These are phyloP conservation scores for Drosophila neutralis DNA, from an alignment of 2,888 invertebrate species.

Conservation along the genomic window DNA sequence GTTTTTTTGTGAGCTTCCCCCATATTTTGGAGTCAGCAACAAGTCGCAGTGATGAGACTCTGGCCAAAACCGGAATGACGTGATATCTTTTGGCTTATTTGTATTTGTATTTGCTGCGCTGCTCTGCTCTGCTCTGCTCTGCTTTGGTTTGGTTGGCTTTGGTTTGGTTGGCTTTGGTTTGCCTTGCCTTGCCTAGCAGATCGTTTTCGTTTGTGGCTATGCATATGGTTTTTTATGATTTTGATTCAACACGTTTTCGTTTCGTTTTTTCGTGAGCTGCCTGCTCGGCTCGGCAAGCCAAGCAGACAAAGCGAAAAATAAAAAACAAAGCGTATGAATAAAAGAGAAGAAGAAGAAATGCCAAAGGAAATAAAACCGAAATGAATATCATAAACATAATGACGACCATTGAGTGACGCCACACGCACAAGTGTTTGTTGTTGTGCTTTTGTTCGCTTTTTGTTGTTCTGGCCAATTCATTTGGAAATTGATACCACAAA, in stretches of 20 bases:
- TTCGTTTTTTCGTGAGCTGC: too few species aligned
- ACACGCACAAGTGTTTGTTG: constrained; percentile 25
- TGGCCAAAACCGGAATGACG: constrained; percentile 74
- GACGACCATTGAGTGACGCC: constrained; percentile 41
- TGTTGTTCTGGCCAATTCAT: constrained; percentile 29
- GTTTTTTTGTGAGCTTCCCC: constrained; percentile 71
- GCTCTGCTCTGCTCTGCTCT: constrained; percentile 7
- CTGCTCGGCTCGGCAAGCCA: constrained; percentile 27
- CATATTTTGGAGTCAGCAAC: constrained; percentile 56
- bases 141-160: not conserved
- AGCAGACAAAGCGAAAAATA: constrained; percentile 20
- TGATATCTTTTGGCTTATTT: constrained; percentile 55
- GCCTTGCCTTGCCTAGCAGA: constrained; percentile 33
- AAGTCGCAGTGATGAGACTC: constrained; percentile 42
- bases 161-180: not conserved
- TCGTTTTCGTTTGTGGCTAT: constrained; percentile 28
- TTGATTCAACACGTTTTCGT: constrained; percentile 12
- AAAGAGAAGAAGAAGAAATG: constrained; percentile 10
- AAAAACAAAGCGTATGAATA: constrained; percentile 12
- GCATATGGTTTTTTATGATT: constrained; percentile 38
- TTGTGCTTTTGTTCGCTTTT: constrained; percentile 6
- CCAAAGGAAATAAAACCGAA: constrained; percentile 45
- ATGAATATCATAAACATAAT: constrained; percentile 43
- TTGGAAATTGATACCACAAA: constrained; percentile 38
- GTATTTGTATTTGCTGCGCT: constrained; percentile 16